Percentiles rank a stretch among this genome's conserved stretches.
phyloP scores from a whole-genome alignment of 1,140 invertebrate genomes.

The Nephila pilipes region DNA sequence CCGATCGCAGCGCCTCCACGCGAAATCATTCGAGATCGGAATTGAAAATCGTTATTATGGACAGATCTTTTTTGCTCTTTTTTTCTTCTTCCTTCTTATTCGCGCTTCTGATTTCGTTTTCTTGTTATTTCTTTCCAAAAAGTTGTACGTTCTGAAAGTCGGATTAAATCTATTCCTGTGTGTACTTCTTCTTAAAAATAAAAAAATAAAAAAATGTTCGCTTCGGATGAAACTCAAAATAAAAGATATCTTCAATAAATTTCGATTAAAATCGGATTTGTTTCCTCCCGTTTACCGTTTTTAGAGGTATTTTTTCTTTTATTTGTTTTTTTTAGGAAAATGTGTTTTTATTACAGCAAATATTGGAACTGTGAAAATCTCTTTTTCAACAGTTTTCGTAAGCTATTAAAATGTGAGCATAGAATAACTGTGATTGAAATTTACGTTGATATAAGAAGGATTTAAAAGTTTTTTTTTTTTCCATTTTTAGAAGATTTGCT shows the following conservation, averaged over 20 bases:
- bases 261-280: not conserved
- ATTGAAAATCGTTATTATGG: slow-evolving; percentile 71
- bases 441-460: too few species aligned
- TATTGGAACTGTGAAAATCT: not conserved
- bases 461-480: too few species aligned
- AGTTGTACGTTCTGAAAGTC: not conserved
- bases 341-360: not conserved
- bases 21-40: slow-evolving; percentile 62
- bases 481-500: too few species aligned
- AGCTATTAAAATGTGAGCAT: too few species aligned
- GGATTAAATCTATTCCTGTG: slow-evolving; percentile 9
- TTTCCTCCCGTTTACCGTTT: not conserved
- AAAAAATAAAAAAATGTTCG: not conserved
- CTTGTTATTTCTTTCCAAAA: not conserved
- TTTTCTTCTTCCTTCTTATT: not conserved
- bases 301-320: not conserved
- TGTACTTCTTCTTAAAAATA: slow-evolving; percentile 9
- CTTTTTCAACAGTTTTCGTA: too few species aligned
- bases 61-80: slow-evolving; percentile 35
- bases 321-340: not conserved
- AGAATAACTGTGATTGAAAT: too few species aligned
- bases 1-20: slow-evolving; percentile 53
- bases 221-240: slow-evolving; percentile 10
- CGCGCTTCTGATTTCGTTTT: slow-evolving; percentile 6
- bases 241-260: slow-evolving; percentile 15